A percentile compares a stretch with the other conserved stretches of the same genome.
phyloP scores from a whole-genome alignment of 2,797 vertebrate species.

The Hipposideros larvatus region DNA sequence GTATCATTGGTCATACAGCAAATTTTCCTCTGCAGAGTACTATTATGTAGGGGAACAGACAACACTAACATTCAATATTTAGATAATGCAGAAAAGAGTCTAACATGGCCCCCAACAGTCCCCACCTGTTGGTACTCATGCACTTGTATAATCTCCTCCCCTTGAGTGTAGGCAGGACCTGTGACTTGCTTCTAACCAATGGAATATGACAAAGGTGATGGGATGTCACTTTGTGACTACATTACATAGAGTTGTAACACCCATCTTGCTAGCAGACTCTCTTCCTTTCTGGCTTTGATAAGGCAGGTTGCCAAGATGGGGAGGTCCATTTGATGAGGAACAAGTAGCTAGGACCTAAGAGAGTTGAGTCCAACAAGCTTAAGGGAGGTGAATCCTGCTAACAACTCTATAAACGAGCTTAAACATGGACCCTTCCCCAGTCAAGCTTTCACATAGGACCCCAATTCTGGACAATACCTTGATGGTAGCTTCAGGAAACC shows the following conservation, averaged over 20 bases:
- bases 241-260: neutral
- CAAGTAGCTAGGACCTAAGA: neutral
- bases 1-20: neutral
- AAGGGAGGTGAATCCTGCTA: neutral
- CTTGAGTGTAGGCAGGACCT: neutral
- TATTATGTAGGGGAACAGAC: no score
- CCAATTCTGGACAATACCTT: neutral
- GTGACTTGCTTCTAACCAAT: neutral
- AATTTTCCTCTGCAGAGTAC: neutral
- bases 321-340: neutral
- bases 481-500: neutral
- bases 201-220: neutral
- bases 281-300: neutral
- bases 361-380: neutral
- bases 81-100: neutral
- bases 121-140: no score
- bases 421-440: neutral
- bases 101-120: neutral
- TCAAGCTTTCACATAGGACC: neutral
- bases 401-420: neutral
- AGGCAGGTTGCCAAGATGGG: neutral
- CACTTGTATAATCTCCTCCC: neutral
- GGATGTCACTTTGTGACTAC: neutral
- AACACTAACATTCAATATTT: neutral
- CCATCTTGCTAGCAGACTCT: neutral